A percentile compares a stretch with the other conserved stretches of the same genome.
phyloP scores from a whole-genome alignment of 2,888 invertebrate genomes.

The Esperia sulphurella region DNA sequence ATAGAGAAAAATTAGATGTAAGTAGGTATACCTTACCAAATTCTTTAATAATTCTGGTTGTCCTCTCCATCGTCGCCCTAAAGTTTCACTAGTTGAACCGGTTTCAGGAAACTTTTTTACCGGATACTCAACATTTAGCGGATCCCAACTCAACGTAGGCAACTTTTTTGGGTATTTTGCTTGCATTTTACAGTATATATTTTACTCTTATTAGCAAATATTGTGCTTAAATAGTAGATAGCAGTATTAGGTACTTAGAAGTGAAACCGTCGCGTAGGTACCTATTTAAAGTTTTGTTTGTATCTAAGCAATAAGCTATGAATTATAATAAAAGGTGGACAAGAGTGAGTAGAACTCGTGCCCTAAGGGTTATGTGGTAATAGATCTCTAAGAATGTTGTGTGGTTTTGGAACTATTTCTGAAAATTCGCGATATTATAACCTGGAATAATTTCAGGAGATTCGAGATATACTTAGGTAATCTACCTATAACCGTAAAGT shows the following conservation, averaged over 20 bases:
- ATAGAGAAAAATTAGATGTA: background rate
- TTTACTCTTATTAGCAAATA: background rate
- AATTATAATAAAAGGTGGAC: too few relatives aligned
- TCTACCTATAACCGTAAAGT: too few relatives aligned
- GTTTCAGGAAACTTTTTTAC: slow-evolving; percentile 44
- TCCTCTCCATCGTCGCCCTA: slow-evolving; percentile 41
- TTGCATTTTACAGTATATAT: slow-evolving; percentile 35
- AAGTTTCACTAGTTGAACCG: slow-evolving; percentile 46
- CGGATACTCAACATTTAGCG: slow-evolving; percentile 50
- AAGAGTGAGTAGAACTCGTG: too few relatives aligned
- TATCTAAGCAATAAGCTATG: slow-evolving; percentile 3
- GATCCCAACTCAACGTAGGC: slow-evolving; percentile 44
- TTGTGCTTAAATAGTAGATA: background rate
- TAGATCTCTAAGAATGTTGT: too few relatives aligned
- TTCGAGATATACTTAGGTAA: too few relatives aligned
- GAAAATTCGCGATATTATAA: too few relatives aligned
- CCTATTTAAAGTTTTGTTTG: slow-evolving; percentile 1
- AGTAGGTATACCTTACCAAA: slow-evolving; percentile 34
- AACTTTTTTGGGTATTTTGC: slow-evolving; percentile 48
- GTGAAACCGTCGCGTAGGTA: too few relatives aligned
- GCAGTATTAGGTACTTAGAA: background rate
- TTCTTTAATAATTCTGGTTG: slow-evolving; percentile 42
- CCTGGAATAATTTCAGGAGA: too few relatives aligned
- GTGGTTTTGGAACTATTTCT: too few relatives aligned
- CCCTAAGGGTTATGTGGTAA: too few relatives aligned